Conservation (phyloP, 2,113 vertebrate genomes). For the Myrmecobius fasciatus region DNA sequence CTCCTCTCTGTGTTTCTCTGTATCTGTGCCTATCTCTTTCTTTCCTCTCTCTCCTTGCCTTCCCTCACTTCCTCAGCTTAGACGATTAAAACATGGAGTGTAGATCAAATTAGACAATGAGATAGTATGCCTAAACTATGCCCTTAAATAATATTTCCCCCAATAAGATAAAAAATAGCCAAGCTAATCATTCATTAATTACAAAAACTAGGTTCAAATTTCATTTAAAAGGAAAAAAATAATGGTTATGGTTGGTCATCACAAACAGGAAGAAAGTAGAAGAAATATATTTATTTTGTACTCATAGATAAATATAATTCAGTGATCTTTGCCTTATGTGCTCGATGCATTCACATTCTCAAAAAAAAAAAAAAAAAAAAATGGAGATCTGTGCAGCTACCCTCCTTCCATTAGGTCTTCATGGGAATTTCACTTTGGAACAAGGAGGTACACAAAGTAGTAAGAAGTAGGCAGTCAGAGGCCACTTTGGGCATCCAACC, state of each 20-base stretch:
- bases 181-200: background rate
- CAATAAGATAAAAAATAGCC: constrained; percentile 25
- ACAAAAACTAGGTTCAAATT: background rate
- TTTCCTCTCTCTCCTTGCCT: background rate
- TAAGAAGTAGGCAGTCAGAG: background rate
- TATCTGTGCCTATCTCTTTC: background rate
- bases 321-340: background rate
- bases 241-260: background rate
- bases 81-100: background rate
- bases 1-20: constrained; percentile 11
- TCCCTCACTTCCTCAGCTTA: background rate
- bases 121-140: background rate
- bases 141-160: constrained; percentile 14
- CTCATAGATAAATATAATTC: background rate
- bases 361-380: too few species aligned
- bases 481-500: background rate
- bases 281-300: too few species aligned
- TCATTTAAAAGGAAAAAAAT: background rate
- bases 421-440: background rate
- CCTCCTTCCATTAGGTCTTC: background rate
- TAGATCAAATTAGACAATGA: background rate
- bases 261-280: background rate
- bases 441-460: background rate
- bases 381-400: background rate
- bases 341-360: background rate